Evolutionary conservation across 1,140 invertebrate genomes (phyloP).

Genomic region (Eriosoma lanigerum): DNA sequence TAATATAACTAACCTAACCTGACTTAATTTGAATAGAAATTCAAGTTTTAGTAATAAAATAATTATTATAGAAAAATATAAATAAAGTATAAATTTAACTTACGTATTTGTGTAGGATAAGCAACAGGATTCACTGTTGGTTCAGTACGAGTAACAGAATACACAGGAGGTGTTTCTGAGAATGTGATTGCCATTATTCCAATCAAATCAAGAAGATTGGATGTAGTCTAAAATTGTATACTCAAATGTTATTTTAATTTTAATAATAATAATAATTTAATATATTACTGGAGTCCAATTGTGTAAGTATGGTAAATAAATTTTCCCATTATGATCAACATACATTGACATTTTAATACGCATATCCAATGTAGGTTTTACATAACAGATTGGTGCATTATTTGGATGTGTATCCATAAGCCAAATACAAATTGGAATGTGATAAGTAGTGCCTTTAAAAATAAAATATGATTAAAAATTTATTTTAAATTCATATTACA

Average conservation of each 20-base stretch:
- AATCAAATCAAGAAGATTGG: slow-evolving; percentile 82
- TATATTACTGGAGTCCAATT: slow-evolving; percentile 85
- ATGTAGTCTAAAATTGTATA: slow-evolving; percentile 65
- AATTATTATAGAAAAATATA: no score
- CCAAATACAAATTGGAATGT: slow-evolving; percentile 97
- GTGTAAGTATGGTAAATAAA: slow-evolving; percentile 95
- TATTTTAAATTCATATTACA: slow-evolving; percentile 20
- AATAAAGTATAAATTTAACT: background rate
- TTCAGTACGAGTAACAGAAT: slow-evolving; percentile 67
- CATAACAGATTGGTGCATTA: slow-evolving; percentile 96
- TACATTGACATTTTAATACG: slow-evolving; percentile 89
- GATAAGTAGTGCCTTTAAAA: slow-evolving; percentile 75
- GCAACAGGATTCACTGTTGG: slow-evolving; percentile 58
- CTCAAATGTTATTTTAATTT: background rate
- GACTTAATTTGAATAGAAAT: no score
- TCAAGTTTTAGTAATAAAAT: no score
- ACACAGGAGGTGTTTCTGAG: slow-evolving; percentile 94
- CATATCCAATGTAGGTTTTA: slow-evolving; percentile 94
- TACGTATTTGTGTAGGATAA: slow-evolving; percentile 66
- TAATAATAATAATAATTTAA: background rate
- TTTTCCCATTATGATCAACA: slow-evolving; percentile 93
- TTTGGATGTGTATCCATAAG: slow-evolving; percentile 95
- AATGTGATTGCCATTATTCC: slow-evolving; percentile 92
- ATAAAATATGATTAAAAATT: slow-evolving; percentile 10
- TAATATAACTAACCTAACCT: no score